phyloP scores from a whole-genome alignment of 2,888 invertebrate genomes.

The Agrenia bidenticulata region DNA sequence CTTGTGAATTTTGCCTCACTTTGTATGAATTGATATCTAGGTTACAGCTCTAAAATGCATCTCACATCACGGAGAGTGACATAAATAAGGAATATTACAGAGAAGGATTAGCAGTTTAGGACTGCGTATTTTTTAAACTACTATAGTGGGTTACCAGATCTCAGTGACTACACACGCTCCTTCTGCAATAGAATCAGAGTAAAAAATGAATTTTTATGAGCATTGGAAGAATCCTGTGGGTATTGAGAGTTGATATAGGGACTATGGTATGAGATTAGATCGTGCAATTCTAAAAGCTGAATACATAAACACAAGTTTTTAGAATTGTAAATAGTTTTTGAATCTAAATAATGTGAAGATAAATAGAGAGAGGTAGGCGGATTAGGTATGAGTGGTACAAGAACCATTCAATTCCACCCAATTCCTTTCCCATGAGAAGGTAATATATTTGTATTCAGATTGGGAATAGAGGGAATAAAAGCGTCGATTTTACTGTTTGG shows the following conservation, averaged over 20 bases:
- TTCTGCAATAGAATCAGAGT: too few relatives aligned
- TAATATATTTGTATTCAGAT: not conserved
- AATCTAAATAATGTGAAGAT: too few relatives aligned
- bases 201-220: too few relatives aligned
- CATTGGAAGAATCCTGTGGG: too few relatives aligned
- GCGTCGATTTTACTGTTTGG: slow-evolving; percentile 17
- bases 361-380: not conserved
- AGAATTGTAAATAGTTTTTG: too few relatives aligned
- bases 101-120: too few relatives aligned
- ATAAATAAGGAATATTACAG: too few relatives aligned
- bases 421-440: slow-evolving; percentile 4
- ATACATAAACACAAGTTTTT: not conserved
- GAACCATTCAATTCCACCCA: slow-evolving; percentile 1
- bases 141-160: too few relatives aligned
- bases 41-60: not conserved
- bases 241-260: too few relatives aligned
- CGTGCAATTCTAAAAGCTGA: not conserved
- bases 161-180: too few relatives aligned
- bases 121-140: too few relatives aligned
- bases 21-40: not conserved
- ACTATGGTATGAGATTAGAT: not conserved
- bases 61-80: too few relatives aligned
- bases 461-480: not conserved
- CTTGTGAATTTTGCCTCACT: slow-evolving; percentile 16
- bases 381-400: not conserved